Percentiles rank a stretch among this genome's conserved stretches.
Evolutionary conservation across 2,113 vertebrate species (phyloP).

Genomic region (Mustelus asterias): DNA sequence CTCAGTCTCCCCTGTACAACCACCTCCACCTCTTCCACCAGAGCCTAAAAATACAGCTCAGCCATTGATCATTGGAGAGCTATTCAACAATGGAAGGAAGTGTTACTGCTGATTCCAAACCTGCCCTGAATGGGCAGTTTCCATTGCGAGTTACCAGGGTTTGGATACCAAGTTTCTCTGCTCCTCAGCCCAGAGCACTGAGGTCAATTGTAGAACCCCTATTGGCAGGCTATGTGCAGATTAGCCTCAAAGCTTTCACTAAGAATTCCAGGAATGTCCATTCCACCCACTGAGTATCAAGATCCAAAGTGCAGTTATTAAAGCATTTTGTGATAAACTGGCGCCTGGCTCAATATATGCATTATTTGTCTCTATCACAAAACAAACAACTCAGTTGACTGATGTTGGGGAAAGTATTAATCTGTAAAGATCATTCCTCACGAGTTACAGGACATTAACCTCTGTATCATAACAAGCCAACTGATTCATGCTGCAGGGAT

Average conservation of each 20-base stretch:
- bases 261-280: slow-evolving; percentile 32
- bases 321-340: slow-evolving; percentile 14
- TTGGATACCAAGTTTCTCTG: not conserved
- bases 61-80: not conserved
- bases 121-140: not conserved
- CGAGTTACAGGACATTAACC: not conserved
- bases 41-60: not conserved
- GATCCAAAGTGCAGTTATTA: slow-evolving; percentile 17
- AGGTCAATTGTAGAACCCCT: not conserved
- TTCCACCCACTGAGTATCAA: not conserved
- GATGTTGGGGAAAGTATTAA: slow-evolving; percentile 2
- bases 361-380: slow-evolving; percentile 15
- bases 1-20: not conserved
- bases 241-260: not conserved
- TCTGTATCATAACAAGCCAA: not conserved
- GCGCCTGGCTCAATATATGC: not conserved
- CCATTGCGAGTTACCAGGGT: not conserved
- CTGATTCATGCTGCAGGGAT: not conserved
- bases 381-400: not conserved
- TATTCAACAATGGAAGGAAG: not conserved
- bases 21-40: too few relatives aligned
- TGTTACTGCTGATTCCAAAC: not conserved
- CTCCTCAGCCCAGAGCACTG: not conserved
- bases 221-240: not conserved
- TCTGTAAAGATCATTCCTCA: not conserved